Conservation (phyloP, 2,797 vertebrate genomes). For the Spinus olivaceus region DNA sequence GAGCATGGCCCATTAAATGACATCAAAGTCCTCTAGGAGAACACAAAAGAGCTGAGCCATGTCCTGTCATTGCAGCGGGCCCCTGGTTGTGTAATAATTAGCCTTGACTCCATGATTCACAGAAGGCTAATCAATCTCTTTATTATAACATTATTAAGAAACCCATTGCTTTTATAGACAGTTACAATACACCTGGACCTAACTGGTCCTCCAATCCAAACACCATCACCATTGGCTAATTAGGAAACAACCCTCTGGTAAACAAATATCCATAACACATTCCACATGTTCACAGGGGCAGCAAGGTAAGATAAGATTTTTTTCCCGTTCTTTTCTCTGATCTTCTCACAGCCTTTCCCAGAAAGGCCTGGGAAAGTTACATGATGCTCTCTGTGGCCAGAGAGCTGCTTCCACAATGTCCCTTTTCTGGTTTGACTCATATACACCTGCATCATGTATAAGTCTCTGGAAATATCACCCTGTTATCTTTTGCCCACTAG, state of each 20-base stretch:
- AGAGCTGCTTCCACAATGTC: neutral
- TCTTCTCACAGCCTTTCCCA: neutral
- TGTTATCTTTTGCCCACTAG: neutral
- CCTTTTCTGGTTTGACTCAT: neutral
- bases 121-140: neutral
- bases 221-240: neutral
- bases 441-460: neutral
- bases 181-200: neutral
- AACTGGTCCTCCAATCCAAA: neutral
- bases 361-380: neutral
- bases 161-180: neutral
- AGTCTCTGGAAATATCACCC: neutral
- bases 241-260: neutral
- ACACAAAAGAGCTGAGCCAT: neutral
- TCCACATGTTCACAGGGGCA: neutral
- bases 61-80: neutral
- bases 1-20: neutral
- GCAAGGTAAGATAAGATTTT: neutral
- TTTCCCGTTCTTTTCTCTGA: neutral
- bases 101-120: neutral
- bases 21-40: neutral
- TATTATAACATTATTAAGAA: neutral
- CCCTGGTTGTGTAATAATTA: neutral
- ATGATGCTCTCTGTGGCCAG: neutral
- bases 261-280: neutral